A percentile compares a stretch with the other conserved stretches of the same genome.
Conservation (phyloP, 2,888 invertebrate species). For the Siphonodentalium dalli region DNA sequence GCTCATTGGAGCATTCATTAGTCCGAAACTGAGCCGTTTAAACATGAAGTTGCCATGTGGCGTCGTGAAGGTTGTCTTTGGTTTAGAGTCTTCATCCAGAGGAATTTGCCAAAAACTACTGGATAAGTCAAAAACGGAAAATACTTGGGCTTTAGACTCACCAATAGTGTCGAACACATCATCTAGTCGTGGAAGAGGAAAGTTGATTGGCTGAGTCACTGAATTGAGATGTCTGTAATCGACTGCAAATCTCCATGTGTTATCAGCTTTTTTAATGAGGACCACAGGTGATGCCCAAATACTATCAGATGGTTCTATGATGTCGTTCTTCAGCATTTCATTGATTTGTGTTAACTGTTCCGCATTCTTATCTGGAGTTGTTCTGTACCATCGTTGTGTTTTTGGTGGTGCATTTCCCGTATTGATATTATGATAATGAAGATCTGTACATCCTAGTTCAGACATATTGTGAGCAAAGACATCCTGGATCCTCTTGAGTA, state of each 20-base stretch:
- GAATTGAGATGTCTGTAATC: constrained; percentile 23
- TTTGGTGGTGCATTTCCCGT: not conserved
- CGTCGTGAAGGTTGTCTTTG: constrained; percentile 28
- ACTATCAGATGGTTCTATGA: constrained; percentile 21
- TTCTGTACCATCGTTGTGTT: constrained; percentile 8
- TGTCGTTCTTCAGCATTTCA: constrained; percentile 15
- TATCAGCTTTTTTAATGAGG: constrained; percentile 11
- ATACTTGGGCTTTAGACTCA: constrained; percentile 4
- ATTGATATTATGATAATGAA: constrained; percentile 1
- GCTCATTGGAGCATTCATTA: constrained; percentile 27
- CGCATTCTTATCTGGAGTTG: not conserved
- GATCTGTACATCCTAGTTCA: too few relatives aligned
- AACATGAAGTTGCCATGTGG: constrained; percentile 26
- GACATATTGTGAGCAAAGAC: too few relatives aligned
- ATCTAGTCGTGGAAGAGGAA: constrained; percentile 15
- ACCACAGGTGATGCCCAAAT: constrained; percentile 19
- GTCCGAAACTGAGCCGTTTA: constrained; percentile 30
- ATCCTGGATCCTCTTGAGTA: too few relatives aligned
- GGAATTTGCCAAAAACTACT: constrained; percentile 24
- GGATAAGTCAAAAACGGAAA: constrained; percentile 12
- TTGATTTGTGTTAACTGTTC: constrained; percentile 9
- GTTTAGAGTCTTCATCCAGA: constrained; percentile 15
- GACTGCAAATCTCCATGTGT: constrained; percentile 24
- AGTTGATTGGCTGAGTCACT: constrained; percentile 9
- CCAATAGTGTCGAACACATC: constrained; percentile 20